phyloP scores from a whole-genome alignment of 2,888 invertebrate species.

The Nymphalis polychloros region DNA sequence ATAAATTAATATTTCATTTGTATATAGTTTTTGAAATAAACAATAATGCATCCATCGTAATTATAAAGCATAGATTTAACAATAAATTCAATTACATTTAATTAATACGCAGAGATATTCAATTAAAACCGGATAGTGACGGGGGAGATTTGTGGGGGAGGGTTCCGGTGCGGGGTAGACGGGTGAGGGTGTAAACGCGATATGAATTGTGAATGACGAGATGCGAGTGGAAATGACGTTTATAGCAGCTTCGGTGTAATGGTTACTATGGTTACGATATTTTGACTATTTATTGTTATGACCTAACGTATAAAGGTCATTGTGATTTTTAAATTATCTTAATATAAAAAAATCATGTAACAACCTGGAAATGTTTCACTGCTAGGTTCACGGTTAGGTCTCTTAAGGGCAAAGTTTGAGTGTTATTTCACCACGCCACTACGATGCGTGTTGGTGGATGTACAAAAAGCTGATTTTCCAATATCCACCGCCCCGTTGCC shows the following conservation, averaged over 20 bases:
- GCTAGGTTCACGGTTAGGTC: no score
- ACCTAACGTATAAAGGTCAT: neutral
- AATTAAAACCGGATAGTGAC: conserved; percentile 23
- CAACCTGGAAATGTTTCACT: no score
- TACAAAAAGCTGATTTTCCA: no score
- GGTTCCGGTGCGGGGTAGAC: neutral
- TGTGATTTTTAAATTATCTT: neutral
- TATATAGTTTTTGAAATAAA: no score
- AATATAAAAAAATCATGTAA: neutral
- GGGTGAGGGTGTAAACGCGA: conserved; percentile 13
- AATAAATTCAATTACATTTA: neutral
- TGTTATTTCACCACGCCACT: no score
- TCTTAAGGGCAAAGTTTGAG: no score
- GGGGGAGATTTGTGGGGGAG: neutral
- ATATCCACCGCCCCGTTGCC: no score
- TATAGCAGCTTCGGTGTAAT: conserved; percentile 3
- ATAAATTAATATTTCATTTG: no score
- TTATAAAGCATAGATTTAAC: neutral
- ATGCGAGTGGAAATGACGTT: conserved; percentile 11
- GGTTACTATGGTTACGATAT: conserved; percentile 7
- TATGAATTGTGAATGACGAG: conserved; percentile 16
- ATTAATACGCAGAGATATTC: conserved; percentile 12
- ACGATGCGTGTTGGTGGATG: no score
- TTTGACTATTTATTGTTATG: neutral
- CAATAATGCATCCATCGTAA: no score